These are phyloP conservation scores for Phataginus tricuspis DNA, from an alignment of 2,797 vertebrate genomes.

Conservation along the genomic window DNA sequence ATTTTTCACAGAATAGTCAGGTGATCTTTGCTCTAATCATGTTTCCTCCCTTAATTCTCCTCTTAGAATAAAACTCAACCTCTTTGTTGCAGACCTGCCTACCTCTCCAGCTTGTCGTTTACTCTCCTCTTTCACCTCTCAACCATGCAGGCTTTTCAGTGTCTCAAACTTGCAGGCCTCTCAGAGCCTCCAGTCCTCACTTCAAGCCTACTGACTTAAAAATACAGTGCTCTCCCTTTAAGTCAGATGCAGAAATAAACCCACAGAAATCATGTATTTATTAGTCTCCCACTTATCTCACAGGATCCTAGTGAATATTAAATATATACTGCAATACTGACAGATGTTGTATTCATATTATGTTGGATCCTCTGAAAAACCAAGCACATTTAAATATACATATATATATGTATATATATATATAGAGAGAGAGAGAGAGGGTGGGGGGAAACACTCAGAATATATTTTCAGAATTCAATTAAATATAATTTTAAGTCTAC, in stretches of 20 bases:
- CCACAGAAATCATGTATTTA: neutral
- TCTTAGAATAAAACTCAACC: neutral
- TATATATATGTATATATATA: neutral
- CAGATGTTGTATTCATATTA: neutral
- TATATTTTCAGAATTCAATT: neutral
- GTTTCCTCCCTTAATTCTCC: neutral
- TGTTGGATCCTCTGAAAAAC: neutral
- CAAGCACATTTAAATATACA: neutral
- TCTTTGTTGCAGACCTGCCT: neutral
- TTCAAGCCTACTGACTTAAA: neutral
- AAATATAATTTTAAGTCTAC: conserved; percentile 11
- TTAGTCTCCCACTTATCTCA: neutral
- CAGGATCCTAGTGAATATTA: neutral
- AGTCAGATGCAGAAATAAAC: neutral
- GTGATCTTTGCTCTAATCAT: neutral
- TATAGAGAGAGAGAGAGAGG: neutral
- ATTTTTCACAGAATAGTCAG: neutral
- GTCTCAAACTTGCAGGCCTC: neutral
- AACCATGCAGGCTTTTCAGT: neutral
- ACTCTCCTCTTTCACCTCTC: neutral
- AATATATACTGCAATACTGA: conserved; percentile 18
- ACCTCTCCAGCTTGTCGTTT: neutral
- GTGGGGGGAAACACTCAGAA: neutral
- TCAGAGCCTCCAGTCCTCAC: neutral
- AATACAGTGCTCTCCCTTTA: neutral